A percentile compares a stretch with the other conserved stretches of the same genome.
Evolutionary conservation across 2,888 invertebrate genomes (phyloP).

Genomic region (Nymphalis polychloros): DNA sequence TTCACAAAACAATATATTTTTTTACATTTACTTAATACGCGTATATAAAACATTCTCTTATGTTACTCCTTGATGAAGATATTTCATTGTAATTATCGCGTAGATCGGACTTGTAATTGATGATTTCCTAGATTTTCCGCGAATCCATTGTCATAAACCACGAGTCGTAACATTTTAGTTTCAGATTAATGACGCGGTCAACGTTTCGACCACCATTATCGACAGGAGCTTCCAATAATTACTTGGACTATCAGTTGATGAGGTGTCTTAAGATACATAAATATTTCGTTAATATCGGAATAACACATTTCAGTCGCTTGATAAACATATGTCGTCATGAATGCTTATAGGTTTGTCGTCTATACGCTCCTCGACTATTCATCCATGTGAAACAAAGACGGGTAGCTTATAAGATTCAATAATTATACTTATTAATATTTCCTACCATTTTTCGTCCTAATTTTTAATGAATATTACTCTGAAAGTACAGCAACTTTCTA

Average conservation of each 20-base stretch:
- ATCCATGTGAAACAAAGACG: no score
- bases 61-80: no score
- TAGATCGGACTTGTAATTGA: neutral
- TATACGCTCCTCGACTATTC: no score
- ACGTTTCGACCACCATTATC: neutral
- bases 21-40: no score
- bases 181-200: neutral
- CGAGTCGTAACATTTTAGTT: neutral
- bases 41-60: no score
- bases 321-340: no score
- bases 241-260: neutral
- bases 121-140: neutral
- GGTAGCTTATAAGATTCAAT: neutral
- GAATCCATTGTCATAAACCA: neutral
- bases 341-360: no score
- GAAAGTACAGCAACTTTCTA: neutral
- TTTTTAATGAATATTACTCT: neutral
- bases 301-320: no score
- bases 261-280: neutral
- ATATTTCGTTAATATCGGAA: no score
- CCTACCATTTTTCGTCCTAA: neutral
- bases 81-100: neutral
- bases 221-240: constrained; percentile 2
- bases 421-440: neutral
- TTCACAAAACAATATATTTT: no score